Conservation (phyloP, 2,797 vertebrate species). For the Pseudomugil gertrudae region DNA sequence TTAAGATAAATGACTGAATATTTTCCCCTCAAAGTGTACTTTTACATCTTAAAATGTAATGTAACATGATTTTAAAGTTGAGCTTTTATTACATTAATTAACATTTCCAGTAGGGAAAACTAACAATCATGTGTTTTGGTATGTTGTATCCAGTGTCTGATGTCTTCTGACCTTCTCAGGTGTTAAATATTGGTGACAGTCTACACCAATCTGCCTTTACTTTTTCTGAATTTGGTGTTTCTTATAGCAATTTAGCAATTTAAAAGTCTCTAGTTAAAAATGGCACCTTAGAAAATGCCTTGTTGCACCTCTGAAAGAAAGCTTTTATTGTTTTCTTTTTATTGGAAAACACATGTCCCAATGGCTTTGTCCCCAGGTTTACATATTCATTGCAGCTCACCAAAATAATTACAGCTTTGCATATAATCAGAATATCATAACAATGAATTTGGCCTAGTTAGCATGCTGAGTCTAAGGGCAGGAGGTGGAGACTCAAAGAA, state of each 20-base stretch:
- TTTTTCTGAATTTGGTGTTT: neutral
- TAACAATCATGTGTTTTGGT: neutral
- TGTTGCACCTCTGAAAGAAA: neutral
- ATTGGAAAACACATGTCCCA: conserved; percentile 31
- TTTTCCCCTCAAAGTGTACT: neutral
- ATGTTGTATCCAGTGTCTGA: neutral
- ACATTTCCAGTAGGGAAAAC: neutral
- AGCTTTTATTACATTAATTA: neutral
- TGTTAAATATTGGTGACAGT: neutral
- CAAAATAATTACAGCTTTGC: conserved; percentile 68
- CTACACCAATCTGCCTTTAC: too few relatives aligned
- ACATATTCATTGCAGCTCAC: conserved; percentile 58
- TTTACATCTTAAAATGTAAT: too few relatives aligned
- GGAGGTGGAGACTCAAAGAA: conserved; percentile 48
- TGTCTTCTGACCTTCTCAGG: neutral
- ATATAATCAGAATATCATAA: conserved; percentile 72
- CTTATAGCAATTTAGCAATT: neutral
- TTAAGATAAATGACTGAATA: neutral
- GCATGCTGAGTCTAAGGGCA: conserved; percentile 23
- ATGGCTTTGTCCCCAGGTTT: conserved; percentile 55
- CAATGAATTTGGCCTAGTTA: conserved; percentile 74
- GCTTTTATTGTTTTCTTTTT: neutral
- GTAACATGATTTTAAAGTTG: neutral
- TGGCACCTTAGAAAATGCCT: neutral
- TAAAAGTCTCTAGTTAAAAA: neutral